These are phyloP conservation scores for Conistra vaccinii DNA, from an alignment of 2,888 invertebrate species.

Conservation along the genomic window DNA sequence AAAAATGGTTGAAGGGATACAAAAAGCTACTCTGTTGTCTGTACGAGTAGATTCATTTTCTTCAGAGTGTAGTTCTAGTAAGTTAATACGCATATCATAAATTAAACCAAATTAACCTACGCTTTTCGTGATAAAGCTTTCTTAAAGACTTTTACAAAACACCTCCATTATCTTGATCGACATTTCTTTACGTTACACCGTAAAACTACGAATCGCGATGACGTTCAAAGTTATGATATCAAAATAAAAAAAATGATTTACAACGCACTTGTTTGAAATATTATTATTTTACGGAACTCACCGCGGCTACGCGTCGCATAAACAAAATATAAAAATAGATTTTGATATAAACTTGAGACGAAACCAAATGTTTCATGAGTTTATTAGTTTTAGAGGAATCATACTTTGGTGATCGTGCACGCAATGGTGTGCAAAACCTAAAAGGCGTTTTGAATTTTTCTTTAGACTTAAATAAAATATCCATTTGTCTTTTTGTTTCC, in stretches of 20 bases:
- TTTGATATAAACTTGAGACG: conserved; percentile 45
- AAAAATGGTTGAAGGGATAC: not conserved
- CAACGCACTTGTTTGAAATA: conserved; percentile 44
- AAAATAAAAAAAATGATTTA: conserved; percentile 49
- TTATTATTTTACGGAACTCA: conserved; percentile 49
- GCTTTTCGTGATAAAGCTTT: conserved; percentile 14
- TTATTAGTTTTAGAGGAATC: conserved; percentile 52
- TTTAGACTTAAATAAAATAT: not conserved
- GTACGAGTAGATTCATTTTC: not conserved
- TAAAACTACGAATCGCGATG: conserved; percentile 40
- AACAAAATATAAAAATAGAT: conserved; percentile 56
- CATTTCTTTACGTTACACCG: conserved; percentile 33
- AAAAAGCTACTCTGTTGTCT: not conserved
- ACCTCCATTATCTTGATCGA: conserved; percentile 43
- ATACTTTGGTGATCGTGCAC: conserved; percentile 2
- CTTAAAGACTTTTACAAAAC: conserved; percentile 23
- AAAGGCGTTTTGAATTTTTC: not conserved
- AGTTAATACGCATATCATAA: not conserved
- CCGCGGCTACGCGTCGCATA: conserved; percentile 32
- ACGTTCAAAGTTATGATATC: conserved; percentile 49
- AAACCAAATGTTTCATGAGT: conserved; percentile 33
- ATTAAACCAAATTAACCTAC: not conserved
- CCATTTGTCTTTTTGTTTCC: not conserved
- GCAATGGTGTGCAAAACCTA: not conserved
- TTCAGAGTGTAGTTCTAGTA: no score